Conservation (phyloP, 2,797 vertebrate species). For the Phrynocephalus forsythii region DNA sequence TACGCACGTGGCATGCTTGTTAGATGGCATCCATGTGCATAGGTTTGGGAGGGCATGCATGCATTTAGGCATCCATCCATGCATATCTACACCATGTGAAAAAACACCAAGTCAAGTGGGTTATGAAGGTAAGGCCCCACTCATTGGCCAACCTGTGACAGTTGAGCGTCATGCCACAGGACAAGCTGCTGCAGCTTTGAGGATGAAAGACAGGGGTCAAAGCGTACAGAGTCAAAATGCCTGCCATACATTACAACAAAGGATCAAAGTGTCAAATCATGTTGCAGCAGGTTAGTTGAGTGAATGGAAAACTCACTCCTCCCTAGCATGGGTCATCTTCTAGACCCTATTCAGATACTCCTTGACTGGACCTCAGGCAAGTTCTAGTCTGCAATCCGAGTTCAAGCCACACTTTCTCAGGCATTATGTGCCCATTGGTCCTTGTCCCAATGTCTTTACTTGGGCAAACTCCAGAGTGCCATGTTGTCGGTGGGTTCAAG, state of each 20-base stretch:
- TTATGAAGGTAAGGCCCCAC: slow-evolving; percentile 19
- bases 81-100: neutral
- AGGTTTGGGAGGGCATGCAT: neutral
- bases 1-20: neutral
- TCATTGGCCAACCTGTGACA: neutral
- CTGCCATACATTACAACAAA: neutral
- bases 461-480: neutral
- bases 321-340: neutral
- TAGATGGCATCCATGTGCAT: rapidly evolving
- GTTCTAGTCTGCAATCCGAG: neutral
- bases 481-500: neutral
- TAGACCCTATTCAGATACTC: slow-evolving; percentile 47
- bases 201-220: rapidly evolving
- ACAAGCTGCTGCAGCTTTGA: neutral
- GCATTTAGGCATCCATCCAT: too few species aligned
- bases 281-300: neutral
- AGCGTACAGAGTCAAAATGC: neutral
- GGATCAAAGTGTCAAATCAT: slow-evolving; percentile 1
- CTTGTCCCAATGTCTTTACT: neutral
- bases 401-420: neutral
- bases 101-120: neutral
- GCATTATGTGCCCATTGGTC: neutral
- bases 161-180: neutral
- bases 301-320: neutral
- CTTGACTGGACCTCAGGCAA: neutral